Conservation (phyloP, 2,797 vertebrate genomes). For the Coregonus sp. region DNA sequence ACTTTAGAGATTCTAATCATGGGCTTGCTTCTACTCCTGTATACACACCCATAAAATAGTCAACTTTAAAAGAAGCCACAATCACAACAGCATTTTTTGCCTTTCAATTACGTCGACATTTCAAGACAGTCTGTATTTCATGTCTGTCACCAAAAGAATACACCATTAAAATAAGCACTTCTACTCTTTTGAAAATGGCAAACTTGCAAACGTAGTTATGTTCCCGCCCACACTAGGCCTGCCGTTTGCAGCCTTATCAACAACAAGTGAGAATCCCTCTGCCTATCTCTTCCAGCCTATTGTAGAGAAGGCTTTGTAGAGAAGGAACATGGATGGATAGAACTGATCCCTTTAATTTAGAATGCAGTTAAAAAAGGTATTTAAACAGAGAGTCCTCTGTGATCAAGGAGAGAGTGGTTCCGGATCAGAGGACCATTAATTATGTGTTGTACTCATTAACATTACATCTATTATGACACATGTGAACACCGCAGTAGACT, state of each 20-base stretch:
- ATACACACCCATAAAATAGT: constrained; percentile 11
- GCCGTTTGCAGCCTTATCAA: constrained; percentile 10
- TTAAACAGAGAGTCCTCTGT: neutral
- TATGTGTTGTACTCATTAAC: constrained; percentile 49
- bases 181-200: constrained; percentile 20
- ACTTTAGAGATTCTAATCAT: constrained; percentile 13
- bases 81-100: constrained; percentile 9
- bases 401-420: constrained; percentile 8
- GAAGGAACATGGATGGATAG: neutral
- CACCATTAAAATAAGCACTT: constrained; percentile 28
- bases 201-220: constrained; percentile 5
- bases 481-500: constrained; percentile 44
- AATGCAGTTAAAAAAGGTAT: constrained; percentile 5
- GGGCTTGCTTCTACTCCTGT: neutral
- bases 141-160: constrained; percentile 38
- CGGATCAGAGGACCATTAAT: constrained; percentile 41
- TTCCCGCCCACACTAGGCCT: constrained; percentile 22
- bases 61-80: neutral
- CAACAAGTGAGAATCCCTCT: constrained; percentile 5
- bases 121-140: constrained; percentile 13
- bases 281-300: constrained; percentile 11
- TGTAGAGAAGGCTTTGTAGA: constrained; percentile 2
- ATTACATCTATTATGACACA: constrained; percentile 47
- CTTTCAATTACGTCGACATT: constrained; percentile 39
- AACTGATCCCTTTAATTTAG: neutral